These are phyloP conservation scores for Eremophila alpestris DNA, from an alignment of 2,797 vertebrate species.

Conservation along the genomic window DNA sequence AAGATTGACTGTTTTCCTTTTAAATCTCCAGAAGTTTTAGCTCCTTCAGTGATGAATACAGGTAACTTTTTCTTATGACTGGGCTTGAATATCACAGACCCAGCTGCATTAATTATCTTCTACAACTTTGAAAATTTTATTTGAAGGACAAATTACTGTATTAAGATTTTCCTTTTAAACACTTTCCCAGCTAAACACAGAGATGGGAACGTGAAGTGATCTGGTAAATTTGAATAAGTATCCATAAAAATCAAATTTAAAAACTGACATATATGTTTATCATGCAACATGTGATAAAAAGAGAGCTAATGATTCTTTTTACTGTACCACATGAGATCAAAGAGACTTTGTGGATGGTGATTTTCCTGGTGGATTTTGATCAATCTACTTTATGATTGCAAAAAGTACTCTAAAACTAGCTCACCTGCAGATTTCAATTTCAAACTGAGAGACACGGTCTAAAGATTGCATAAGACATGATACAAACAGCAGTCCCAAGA, in stretches of 20 bases:
- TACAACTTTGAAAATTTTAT: conserved; percentile 47
- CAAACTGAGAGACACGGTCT: neutral
- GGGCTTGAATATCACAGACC: neutral
- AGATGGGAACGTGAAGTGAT: neutral
- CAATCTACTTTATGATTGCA: neutral
- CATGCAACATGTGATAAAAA: neutral
- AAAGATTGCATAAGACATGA: neutral
- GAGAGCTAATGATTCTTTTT: neutral
- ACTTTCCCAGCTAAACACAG: neutral
- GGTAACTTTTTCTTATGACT: conserved; percentile 13
- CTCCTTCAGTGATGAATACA: neutral
- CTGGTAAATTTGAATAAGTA: neutral
- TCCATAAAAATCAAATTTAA: neutral
- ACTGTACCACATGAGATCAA: neutral
- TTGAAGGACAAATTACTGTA: conserved; percentile 43
- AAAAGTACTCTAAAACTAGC: neutral
- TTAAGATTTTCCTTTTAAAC: neutral
- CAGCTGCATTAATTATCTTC: conserved; percentile 61
- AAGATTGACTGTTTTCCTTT: neutral
- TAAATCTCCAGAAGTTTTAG: neutral
- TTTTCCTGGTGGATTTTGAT: neutral
- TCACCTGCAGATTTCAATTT: neutral
- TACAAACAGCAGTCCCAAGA: neutral
- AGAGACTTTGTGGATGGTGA: neutral
- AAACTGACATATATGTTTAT: neutral